Evolutionary conservation across 2,113 vertebrate genomes (phyloP).

Genomic region (Scomber colias): DNA sequence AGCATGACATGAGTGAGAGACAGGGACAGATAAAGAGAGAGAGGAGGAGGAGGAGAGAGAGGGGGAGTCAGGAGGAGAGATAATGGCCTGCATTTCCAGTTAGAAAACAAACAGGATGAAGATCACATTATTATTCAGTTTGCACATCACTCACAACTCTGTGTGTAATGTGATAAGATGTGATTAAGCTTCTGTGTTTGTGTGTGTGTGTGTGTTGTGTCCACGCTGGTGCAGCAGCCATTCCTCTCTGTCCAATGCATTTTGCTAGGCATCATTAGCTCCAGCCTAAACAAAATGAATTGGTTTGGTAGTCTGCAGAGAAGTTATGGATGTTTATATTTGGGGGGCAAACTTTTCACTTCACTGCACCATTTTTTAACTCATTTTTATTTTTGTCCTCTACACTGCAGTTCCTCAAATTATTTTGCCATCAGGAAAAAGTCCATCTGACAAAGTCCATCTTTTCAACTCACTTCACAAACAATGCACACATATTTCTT

Average conservation of each 20-base stretch:
- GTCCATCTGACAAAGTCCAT: neutral
- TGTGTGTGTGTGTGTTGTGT: slow-evolving; percentile 12
- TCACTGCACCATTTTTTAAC: neutral
- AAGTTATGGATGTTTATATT: neutral
- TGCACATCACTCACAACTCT: neutral
- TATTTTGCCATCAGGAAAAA: neutral
- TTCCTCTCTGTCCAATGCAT: neutral
- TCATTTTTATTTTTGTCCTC: too few species aligned
- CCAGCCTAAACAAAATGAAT: slow-evolving; percentile 18
- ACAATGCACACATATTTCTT: neutral
- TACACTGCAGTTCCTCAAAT: neutral
- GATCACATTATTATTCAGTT: slow-evolving; percentile 14
- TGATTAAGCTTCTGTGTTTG: slow-evolving; percentile 11
- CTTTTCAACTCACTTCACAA: neutral
- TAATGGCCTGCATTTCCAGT: neutral
- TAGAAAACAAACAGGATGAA: slow-evolving; percentile 6
- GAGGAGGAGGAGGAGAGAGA: neutral
- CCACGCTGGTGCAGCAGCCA: neutral
- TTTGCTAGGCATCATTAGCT: slow-evolving; percentile 22
- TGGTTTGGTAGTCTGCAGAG: neutral
- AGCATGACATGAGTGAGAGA: neutral
- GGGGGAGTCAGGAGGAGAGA: neutral
- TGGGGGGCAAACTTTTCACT: neutral
- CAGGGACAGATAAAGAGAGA: neutral
- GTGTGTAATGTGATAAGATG: slow-evolving; percentile 13